Base-by-base conservation (phyloP, 2,888 invertebrate species). In the Sthenelais limicola region DNA sequence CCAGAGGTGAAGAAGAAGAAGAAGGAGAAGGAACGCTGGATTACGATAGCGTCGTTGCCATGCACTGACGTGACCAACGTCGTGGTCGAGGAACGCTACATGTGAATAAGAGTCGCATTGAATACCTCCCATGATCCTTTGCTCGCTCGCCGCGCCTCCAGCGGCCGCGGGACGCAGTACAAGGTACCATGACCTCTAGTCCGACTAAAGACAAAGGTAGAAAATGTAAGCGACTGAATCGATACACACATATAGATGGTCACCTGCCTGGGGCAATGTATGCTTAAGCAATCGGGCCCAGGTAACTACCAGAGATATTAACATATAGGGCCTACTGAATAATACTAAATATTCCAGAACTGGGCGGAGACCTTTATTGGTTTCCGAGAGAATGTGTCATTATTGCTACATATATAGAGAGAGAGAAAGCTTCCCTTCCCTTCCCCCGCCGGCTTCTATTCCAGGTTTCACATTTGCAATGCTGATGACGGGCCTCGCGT, bases 121-220 rank as follows among this genome's bases (percentile, higher is more conserved):
- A 43, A 56, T n/a, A 49, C 49, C 56, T 33, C 56, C 7, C 56
- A 56, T 35, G 1, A 3, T 32, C 32, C n/a, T 3, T 3, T 12
- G 28, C n/a, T 15, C 24, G 18, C n/a, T 18, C 56, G 56, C 56
- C 56, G 21, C 18, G 43, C 43, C 43, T 21, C 56, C 21, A 56
- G 56, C 30, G 56, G 32, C 56, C 5, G 26, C n/a, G 26, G 33
- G 9, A 28, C 26, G 32, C 26, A 56, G 56, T 56, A 56, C 56
- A 33, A 56, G 56, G 56, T 32, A 56, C 56, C 32, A 28, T 56
- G 56, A 56, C 56, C 28, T 56, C 30, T 18, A 56, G 56, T 21
- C 30, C 32, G 18, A 56, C 56, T 33, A 15, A 56, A 56, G 56
- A 56, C 56, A 56, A 56, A 56, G 56, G 56, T 56, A 56, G 33